Evolutionary conservation across 2,797 vertebrate genomes (phyloP), one percentile per base, ranked within the genome.

Genomic region (Pseudopleuronectes americanus): DNA sequence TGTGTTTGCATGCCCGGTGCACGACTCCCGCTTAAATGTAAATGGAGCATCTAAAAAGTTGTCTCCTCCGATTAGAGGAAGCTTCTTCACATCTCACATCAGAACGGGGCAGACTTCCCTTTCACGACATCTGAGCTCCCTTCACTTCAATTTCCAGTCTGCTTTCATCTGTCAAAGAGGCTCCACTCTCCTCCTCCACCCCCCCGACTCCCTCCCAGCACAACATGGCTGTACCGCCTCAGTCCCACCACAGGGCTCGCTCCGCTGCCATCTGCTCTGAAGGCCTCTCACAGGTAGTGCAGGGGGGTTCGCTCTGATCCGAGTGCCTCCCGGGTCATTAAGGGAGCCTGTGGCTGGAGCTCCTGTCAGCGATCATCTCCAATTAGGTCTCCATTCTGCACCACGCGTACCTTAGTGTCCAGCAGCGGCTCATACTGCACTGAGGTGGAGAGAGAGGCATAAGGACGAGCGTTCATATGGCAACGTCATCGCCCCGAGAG

Each of bases 341-440:
- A 76, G 80, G 86, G 90, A 87, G 78, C 86, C 67, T 71, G 76
- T 76, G 85, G 82, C 86, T 84, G 71, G 59, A 68, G 77, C 86
- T 79, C 87, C 90, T 91, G 88, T 88, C 85, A 84, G 79, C 71
- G 54, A 93, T 93, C 87, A 90, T 93, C 88, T 91, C 86, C 88
- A 92, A 92, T 91, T 91, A 93, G 78, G 77, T 71, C 78, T 87
- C 78, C 73, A 77, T 86, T 88, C 88, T 84, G 86, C 82, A 73
- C 61, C 80, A 71, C 74, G 73, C 63, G 45, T 72, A 83, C 78
- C 85, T 79, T 47, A 75, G 69, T 58, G 73, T 79, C 77, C 68
- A 78, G 76, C 78, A 57, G 72, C 14, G 60, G 74, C 33, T 86
- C 74, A 59, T 68, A 77, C 71, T 33, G 71, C 53, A 83, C 62